Conservation (phyloP, 1,140 invertebrate species). For the Bathynomus jamesi region DNA sequence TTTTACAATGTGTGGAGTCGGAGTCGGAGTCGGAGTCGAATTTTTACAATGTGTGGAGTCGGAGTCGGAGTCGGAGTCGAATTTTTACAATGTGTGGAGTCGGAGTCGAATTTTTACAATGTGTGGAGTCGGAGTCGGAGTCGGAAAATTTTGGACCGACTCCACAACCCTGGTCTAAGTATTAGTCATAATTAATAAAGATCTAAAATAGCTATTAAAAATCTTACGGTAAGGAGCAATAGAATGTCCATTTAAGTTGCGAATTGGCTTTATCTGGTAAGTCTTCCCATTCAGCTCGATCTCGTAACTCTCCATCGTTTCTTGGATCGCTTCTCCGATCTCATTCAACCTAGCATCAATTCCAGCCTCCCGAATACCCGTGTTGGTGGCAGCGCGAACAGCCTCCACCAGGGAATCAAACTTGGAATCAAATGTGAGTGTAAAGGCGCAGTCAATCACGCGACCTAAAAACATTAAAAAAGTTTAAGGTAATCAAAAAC, state of each 20-base stretch:
- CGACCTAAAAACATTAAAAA: slow-evolving; percentile 61
- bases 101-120: too few species aligned
- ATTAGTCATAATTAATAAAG: too few species aligned
- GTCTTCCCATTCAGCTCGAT: slow-evolving; percentile 95
- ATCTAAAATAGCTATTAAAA: too few species aligned
- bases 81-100: too few species aligned
- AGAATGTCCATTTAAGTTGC: slow-evolving; percentile 97
- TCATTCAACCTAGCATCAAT: slow-evolving; percentile 97
- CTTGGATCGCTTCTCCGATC: slow-evolving; percentile 94
- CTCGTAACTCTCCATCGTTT: slow-evolving; percentile 99
- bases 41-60: too few species aligned
- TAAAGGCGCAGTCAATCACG: slow-evolving; percentile 99
- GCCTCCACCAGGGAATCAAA: slow-evolving; percentile 93
- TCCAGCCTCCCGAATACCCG: slow-evolving; percentile 86
- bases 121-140: too few species aligned
- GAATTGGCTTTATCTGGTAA: slow-evolving; percentile 93
- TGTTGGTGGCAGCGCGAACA: slow-evolving; percentile 95
- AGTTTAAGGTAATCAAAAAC: too few species aligned
- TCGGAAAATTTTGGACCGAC: too few species aligned
- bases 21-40: too few species aligned
- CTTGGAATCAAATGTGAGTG: slow-evolving; percentile 90
- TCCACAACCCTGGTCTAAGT: too few species aligned
- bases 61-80: too few species aligned
- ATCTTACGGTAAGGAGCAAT: slow-evolving; percentile 92
- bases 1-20: too few species aligned